phyloP scores from a whole-genome alignment of 2,113 vertebrate species.

The Gorilla gorilla region DNA sequence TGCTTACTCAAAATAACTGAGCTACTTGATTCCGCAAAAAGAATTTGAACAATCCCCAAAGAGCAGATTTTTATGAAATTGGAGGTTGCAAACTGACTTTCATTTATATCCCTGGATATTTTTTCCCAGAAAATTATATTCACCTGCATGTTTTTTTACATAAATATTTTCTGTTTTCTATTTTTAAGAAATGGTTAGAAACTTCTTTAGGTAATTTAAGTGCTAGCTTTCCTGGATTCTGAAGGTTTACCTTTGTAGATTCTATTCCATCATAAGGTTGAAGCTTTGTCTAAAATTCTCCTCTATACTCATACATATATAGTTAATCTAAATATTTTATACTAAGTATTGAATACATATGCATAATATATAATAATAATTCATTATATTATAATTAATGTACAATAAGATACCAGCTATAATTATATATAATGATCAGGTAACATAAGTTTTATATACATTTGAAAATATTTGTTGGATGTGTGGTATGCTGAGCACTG shows the following conservation, averaged over 20 bases:
- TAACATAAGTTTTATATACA: background rate
- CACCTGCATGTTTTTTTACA: slow-evolving; percentile 51
- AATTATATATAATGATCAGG: background rate
- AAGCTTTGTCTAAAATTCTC: background rate
- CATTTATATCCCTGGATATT: slow-evolving; percentile 60
- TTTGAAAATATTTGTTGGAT: background rate
- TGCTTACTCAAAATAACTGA: slow-evolving; percentile 67
- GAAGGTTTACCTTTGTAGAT: background rate
- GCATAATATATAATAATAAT: background rate
- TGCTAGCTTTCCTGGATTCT: background rate
- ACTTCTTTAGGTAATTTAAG: background rate
- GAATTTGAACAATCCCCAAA: slow-evolving; percentile 61
- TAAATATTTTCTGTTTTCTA: slow-evolving; percentile 71
- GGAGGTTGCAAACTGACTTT: slow-evolving; percentile 49
- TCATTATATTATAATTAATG: background rate
- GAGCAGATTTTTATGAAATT: slow-evolving; percentile 54
- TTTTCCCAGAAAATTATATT: slow-evolving; percentile 67
- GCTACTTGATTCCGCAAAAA: slow-evolving; percentile 39
- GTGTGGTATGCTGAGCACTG: background rate
- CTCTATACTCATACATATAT: background rate
- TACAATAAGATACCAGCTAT: background rate
- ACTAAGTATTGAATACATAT: background rate
- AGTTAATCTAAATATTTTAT: background rate
- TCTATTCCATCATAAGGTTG: background rate
- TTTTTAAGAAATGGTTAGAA: slow-evolving; percentile 51